Base-by-base conservation (phyloP, 2,797 vertebrate species). In the Sphenopsis melanotis region DNA sequence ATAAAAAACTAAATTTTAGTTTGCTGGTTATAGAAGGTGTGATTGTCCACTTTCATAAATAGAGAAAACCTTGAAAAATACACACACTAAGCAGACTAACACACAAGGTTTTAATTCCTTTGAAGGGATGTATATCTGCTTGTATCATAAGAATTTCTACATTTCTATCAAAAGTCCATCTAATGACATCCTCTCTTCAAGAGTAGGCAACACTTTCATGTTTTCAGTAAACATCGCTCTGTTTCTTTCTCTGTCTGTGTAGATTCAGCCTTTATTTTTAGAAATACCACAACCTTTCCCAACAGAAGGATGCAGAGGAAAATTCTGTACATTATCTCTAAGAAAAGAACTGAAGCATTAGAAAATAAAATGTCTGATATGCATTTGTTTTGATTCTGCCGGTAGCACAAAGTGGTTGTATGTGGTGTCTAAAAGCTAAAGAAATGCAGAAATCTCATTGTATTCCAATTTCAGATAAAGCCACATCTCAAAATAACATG, bases 31-130 rank as follows among this genome's bases (percentile, higher is more conserved):
- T 27, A 77, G 9, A 3, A 56, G 24, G 5, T 53, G 52, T 27
- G 37, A 49, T 36, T 60, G 3, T 44, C 18, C 4, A 34, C 42
- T 24, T 3, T 26, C 7, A 15, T 53, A 64, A 56, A 44, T 2
- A 64, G 56, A 24, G 23, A 87, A 77, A 69, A 44, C 6, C 4
- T 60, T 44, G 1, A 30, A 56, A 87, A 81, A 39, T 26, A 56
- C 2, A 0, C 4, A 36, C 2, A 32, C 4, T 34, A 41, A 55
- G 8, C 5, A 82, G 4, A 11, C 9, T 63, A 66, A 41, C 4
- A 24, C 13, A 17, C 6, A 50, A 46, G 1, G 1, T 39, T 84
- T 63, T 55, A 3, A 71, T 66, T 27, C 41, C 12, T 47, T 74
- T 66, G 49, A 89, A 83, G 22, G 3, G 15, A 52, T 27, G 3